These are phyloP conservation scores for Pluvianellus socialis DNA, from an alignment of 2,113 vertebrate species.

Conservation along the genomic window DNA sequence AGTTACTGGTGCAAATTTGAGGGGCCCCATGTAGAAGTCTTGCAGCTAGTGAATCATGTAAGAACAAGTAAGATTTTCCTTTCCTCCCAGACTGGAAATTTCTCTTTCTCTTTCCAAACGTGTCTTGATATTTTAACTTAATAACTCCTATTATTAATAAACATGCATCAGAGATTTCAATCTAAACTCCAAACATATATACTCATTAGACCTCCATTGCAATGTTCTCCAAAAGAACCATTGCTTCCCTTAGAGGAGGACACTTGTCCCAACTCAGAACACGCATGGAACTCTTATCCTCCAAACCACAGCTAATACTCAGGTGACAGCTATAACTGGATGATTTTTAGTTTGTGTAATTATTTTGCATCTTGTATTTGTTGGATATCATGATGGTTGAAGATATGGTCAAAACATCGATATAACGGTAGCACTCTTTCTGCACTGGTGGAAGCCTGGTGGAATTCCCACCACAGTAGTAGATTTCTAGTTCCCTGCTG, in stretches of 20 bases:
- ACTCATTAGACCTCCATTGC: background rate
- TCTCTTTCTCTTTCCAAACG: background rate
- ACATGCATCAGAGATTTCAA: background rate
- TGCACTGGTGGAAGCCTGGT: background rate
- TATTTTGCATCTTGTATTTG: background rate
- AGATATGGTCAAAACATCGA: background rate
- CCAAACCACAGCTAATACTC: background rate
- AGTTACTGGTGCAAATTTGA: background rate
- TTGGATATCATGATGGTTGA: background rate
- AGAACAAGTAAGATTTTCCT: background rate
- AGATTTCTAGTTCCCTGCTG: background rate
- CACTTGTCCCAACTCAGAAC: background rate
- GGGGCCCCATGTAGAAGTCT: background rate
- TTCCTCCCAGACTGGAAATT: background rate
- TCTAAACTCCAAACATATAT: background rate
- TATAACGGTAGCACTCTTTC: rapidly evolving
- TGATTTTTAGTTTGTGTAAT: background rate
- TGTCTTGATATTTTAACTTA: background rate
- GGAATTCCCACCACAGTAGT: rapidly evolving
- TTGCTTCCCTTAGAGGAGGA: background rate
- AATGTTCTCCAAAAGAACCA: background rate
- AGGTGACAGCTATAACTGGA: background rate
- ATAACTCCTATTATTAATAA: background rate
- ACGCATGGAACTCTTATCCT: background rate
- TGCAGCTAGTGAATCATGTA: background rate